Base-by-base conservation (phyloP, 1,140 invertebrate species). In the Drosophila nigromelanica region DNA sequence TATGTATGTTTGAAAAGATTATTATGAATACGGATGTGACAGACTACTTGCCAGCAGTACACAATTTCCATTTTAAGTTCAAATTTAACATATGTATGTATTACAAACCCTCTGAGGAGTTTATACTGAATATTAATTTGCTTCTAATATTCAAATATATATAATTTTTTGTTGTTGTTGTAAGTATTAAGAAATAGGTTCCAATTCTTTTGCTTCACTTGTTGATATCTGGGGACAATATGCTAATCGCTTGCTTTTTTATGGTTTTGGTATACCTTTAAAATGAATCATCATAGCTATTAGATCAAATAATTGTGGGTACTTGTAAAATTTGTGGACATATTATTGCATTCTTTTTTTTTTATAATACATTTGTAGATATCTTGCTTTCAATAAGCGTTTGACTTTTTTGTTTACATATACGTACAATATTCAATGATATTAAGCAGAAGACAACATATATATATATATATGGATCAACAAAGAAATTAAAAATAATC, bases 401-500 rank as follows among this genome's bases (percentile, higher is more conserved):
- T 52, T 52, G 14, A 35, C 27, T 52, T 33, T 18, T 51, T 51
- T 3, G 8, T 8, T 15, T 52, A 37, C 33, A 52, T 15, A 54
- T 39, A 39, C 8, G 12, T 14, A n/a, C 33, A 54, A 54, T 21
- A 47, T 21, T 47, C 45, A 47, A 47, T 47, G 11, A 47, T 27
- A 24, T 27, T 24, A n/a, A 12, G 39, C 39, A 27, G 11, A 24
- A 47, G 11, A 24, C 18, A 47, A 21, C 48, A 51, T 33, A 51
- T 12, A 51, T 51, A 35, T 35, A 51, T 33, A 51, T 12, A 51
- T 51, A 35, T 35, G 33, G 48, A 51, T 14, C 27, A 51, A 10
- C 12, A n/a, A 14, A 10, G n/a, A 30, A 51, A 33, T n/a, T 33
- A 33, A 51, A 15, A 2, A 14, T 30, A 8, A 27, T 30, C 11